Base-by-base conservation (phyloP, 1,140 invertebrate genomes). In the Scaptomyza montana region DNA sequence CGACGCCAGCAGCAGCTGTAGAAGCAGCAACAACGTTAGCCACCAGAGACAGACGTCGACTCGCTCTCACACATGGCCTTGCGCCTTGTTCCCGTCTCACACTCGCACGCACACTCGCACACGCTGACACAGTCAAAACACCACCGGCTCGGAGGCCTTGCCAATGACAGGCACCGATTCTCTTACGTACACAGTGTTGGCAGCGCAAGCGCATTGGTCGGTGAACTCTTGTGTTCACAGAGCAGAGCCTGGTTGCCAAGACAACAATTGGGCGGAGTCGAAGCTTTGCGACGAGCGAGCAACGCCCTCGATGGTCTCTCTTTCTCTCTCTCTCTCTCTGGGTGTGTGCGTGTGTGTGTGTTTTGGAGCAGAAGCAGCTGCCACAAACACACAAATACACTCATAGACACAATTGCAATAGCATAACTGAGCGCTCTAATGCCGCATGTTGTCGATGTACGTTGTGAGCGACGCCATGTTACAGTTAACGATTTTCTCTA, bases 401-500 rank as follows among this genome's bases (percentile, higher is more conserved):
- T 30, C 13, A 33, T 0, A 33, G n/a, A 6, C 47, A 36, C 25
- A 53, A 47, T 13, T 43, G 16, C 45, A 41, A 19, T 19, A 10
- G 50, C 43, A 68, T 51, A 25, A 47, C 1, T 59, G 69, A 72
- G 69, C 63, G 64, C 47, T n/a, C 77, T 81, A 85, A 86, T 78
- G 75, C 74, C 55, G 63, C 53, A 33, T 50, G 56, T 54, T 64
- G 60, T 33, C 28, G 55, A 33, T 70, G 71, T 71, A 5, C 30
- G 33, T 36, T 36, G 76, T 89, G 84, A 89, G 80, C 84, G 84
- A 89, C 84, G 84, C 84, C 84, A 89, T 89, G 74, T 89, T 89
- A 89, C 84, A 89, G 77, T 81, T 89, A 89, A 89, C 84, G 84
- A 89, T 89, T 89, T 89, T 89, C 85, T 81, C 84, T 89, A 87